Evolutionary conservation across 2,888 invertebrate genomes (phyloP).

Genomic region (Bombylius major): DNA sequence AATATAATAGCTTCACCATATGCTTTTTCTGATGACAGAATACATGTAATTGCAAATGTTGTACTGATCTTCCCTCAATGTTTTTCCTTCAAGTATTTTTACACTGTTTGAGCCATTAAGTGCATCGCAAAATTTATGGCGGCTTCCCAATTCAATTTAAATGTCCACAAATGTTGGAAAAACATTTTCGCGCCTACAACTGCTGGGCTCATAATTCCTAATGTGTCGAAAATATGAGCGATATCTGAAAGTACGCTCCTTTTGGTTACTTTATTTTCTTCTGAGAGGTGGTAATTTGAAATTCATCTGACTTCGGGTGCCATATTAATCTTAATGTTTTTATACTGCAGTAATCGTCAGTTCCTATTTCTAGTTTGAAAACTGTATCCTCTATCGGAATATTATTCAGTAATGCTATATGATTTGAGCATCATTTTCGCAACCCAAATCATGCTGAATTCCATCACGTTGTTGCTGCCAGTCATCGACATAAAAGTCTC

Average conservation of each 20-base stretch:
- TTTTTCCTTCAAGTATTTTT: too few species aligned
- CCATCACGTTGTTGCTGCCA: not conserved
- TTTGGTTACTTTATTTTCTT: not conserved
- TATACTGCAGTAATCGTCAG: too few species aligned
- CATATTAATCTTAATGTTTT: not conserved
- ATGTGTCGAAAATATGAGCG: too few species aligned
- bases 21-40: slow-evolving; percentile 10
- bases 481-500: not conserved
- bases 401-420: too few species aligned
- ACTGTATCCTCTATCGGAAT: too few species aligned
- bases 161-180: not conserved
- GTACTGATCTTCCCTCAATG: not conserved
- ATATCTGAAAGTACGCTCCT: not conserved
- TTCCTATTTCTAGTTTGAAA: too few species aligned
- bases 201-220: not conserved
- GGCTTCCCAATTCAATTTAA: not conserved
- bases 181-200: not conserved
- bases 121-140: not conserved
- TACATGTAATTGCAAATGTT: slow-evolving; percentile 14
- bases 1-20: slow-evolving; percentile 16
- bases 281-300: not conserved
- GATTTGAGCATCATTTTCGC: not conserved
- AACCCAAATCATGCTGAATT: not conserved
- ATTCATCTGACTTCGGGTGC: not conserved
- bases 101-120: not conserved